Evolutionary conservation across 2,113 vertebrate genomes (phyloP), one percentile per base, ranked within the genome.

Genomic region (Nipponia nippon): DNA sequence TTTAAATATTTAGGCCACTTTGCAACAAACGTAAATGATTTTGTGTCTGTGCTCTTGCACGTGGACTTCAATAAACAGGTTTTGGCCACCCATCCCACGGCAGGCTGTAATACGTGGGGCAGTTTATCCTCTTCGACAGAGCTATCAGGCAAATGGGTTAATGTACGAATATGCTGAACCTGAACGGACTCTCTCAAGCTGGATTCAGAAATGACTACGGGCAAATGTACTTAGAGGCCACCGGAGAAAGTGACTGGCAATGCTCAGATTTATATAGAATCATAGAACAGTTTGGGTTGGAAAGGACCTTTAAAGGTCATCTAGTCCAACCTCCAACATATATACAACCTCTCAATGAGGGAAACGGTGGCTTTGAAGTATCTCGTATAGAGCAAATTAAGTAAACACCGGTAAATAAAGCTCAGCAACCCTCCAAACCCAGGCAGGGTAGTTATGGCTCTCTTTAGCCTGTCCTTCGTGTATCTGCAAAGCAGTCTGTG

Each of bases 41-140:
- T 72, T 16, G 26, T 34, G 70, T 13, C 36, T 79, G 47, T 36
- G 42, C 55, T 82, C 30, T 63, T 83, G 36, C 36, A 75, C 0
- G 0, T 9, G 47, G 49, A 59, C n/a, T 78, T 87, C 30, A 67
- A 13, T 42, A n/a, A 81, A 62, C 2, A 62, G 38, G 19, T 84
- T 88, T 13, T 67, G 61, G 70, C 23, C 49, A 76, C 7, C 32
- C 0, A 3, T 55, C 11, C 47, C 55, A 85, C 0, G 1, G 42
- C 16, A 63, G 40, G 30, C 34, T 0, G 0, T 17, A 55, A 29
- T 16, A 59, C 1, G 4, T n/a, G 36, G 34, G 29, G 40, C 9
- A 29, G 18, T 70, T 76, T 10, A 72, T 49, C 9, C 46, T 71
- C 83, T 46, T 52, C 16, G 13, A 49, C 16, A 67, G 32, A 58